Conservation (phyloP, 2,113 vertebrate genomes). For the Leucoraja erinaceus region DNA sequence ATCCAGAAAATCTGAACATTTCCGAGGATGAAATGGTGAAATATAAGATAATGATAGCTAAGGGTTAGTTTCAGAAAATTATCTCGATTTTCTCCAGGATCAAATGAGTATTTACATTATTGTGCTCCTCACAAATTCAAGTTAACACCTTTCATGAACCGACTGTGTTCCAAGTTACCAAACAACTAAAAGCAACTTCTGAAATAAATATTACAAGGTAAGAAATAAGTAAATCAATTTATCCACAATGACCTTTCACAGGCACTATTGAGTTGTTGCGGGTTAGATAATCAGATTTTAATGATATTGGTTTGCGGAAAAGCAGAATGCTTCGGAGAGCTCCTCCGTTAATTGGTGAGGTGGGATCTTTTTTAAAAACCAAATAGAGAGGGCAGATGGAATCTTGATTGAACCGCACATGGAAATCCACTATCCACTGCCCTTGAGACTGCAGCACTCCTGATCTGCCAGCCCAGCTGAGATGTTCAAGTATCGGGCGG, state of each 20-base stretch:
- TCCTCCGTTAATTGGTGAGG: not conserved
- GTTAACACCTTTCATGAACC: not conserved
- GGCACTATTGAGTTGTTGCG: not conserved
- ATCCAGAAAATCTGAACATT: not conserved
- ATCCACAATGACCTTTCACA: not conserved
- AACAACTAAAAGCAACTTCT: not conserved
- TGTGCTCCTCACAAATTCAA: not conserved
- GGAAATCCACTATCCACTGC: not conserved
- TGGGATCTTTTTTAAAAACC: not conserved
- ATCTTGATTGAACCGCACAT: not conserved
- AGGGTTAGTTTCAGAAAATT: not conserved
- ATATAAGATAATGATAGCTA: not conserved
- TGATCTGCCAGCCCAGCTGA: not conserved
- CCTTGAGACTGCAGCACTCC: not conserved
- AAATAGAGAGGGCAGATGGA: not conserved
- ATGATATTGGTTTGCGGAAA: not conserved
- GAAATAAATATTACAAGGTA: not conserved
- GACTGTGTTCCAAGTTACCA: not conserved
- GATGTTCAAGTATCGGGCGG: too few species aligned
- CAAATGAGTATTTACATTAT: not conserved
- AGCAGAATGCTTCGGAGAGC: not conserved
- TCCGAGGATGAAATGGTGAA: too few species aligned
- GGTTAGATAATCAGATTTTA: not conserved
- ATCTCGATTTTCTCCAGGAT: not conserved
- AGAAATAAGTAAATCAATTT: not conserved